Evolutionary conservation across 2,888 invertebrate genomes (phyloP).

Genomic region (Carpatolechia fugitivella): DNA sequence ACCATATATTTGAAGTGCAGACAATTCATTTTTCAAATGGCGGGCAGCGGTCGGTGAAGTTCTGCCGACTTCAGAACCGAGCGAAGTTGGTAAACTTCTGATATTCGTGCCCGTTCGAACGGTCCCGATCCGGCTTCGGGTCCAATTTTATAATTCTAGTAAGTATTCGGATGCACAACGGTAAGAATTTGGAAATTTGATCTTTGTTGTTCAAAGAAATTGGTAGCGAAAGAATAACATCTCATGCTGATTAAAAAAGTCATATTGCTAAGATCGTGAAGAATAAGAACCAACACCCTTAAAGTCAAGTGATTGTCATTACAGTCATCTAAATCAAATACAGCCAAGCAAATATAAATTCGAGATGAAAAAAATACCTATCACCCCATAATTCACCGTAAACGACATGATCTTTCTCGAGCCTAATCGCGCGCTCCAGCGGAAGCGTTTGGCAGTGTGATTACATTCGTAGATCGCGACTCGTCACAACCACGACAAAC

Average conservation of each 20-base stretch:
- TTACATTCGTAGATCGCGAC: neutral
- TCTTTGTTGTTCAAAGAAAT: neutral
- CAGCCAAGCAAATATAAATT: too few relatives aligned
- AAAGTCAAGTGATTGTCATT: too few relatives aligned
- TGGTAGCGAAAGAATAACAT: too few relatives aligned
- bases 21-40: constrained; percentile 76
- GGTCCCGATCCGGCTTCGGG: constrained; percentile 35
- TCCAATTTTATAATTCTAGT: constrained; percentile 60
- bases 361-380: neutral
- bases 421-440: neutral
- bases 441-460: neutral
- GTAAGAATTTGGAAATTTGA: neutral
- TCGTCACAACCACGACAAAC: neutral
- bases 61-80: constrained; percentile 53
- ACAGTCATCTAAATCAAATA: too few relatives aligned
- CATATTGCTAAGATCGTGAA: too few relatives aligned
- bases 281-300: too few relatives aligned
- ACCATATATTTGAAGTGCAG: constrained; percentile 70
- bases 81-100: constrained; percentile 58
- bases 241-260: too few relatives aligned
- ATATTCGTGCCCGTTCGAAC: constrained; percentile 62
- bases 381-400: neutral
- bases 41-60: constrained; percentile 49
- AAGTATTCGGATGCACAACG: constrained; percentile 16
- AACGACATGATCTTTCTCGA: neutral